Evolutionary conservation across 2,797 vertebrate species (phyloP).

Genomic region (Luscinia megarhynchos): DNA sequence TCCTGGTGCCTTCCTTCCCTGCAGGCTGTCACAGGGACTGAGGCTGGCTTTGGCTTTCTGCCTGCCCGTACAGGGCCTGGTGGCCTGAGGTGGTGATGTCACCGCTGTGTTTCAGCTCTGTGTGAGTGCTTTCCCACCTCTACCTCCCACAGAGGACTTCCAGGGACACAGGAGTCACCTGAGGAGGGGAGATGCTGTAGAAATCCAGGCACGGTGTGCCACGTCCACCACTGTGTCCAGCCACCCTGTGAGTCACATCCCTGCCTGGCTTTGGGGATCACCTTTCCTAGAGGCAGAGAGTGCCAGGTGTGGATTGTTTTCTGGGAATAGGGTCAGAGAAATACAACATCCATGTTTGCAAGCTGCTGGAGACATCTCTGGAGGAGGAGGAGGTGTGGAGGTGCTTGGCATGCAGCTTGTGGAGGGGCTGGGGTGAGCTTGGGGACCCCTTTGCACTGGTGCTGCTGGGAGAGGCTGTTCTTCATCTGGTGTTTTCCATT

Average conservation of each 20-base stretch:
- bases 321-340: neutral
- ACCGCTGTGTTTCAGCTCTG: rapidly evolving
- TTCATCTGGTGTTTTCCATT: neutral
- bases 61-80: rapidly evolving
- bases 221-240: rapidly evolving
- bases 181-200: neutral
- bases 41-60: neutral
- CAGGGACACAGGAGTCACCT: neutral
- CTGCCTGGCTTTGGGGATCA: neutral
- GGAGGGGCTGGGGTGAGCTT: neutral
- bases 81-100: neutral
- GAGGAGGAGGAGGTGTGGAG: neutral
- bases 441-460: neutral
- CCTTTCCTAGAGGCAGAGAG: neutral
- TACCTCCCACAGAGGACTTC: neutral
- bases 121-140: neutral
- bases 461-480: neutral
- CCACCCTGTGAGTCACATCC: neutral
- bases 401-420: neutral
- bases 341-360: neutral
- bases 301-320: neutral
- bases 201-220: neutral
- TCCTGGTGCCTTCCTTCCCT: neutral
- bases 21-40: neutral
- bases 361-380: neutral